Base-by-base conservation (phyloP, 1,140 invertebrate species). In the Lethocerus indicus region DNA sequence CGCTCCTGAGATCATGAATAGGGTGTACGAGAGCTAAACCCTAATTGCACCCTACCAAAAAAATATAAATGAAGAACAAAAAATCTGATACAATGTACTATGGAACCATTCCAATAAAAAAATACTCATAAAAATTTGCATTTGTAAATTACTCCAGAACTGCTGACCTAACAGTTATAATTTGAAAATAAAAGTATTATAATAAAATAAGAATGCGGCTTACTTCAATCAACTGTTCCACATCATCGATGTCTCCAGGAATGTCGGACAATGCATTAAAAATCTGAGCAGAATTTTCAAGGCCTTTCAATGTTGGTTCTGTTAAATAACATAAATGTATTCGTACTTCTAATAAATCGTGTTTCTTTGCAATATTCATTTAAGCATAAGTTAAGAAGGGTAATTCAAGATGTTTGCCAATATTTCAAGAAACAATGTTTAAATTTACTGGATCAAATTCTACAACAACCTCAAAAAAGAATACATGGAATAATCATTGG, bases 261-360 rank as follows among this genome's bases (percentile, higher is more conserved):
- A 95, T 87, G 62, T 94, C 88, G 7, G 91, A 95, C 1, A 98
- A 68, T 13, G 87, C 86, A 68, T 96, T 97, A 63, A 97, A 97
- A 60, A 98, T 94, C 69, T 95, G 85, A 20, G 91, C 91, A 3
- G 91, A 95, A 67, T 92, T 92, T 61, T 89, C 86, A 55, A 90
- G 68, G 54, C 76, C 71, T 54, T 76, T 78, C 16, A 92, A 69
- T 59, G 87, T 80, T 40, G 76, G 72, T 67, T 93, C 89, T 78
- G 67, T 50, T 60, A 62, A 61, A 61, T 47, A 26, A 24, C 50
- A 47, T 18, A 9, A 32, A n/a, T 9, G 9, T n/a, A 32, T 9
- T 9, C n/a, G n/a, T 9, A 32, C 9, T 9, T 32, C 29, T 9
- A 9, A n/a, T n/a, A 9, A 32, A 32, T 9, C 29, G 9, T n/a